Conservation (phyloP, 2,113 vertebrate genomes). For the Actenoides hombroni region DNA sequence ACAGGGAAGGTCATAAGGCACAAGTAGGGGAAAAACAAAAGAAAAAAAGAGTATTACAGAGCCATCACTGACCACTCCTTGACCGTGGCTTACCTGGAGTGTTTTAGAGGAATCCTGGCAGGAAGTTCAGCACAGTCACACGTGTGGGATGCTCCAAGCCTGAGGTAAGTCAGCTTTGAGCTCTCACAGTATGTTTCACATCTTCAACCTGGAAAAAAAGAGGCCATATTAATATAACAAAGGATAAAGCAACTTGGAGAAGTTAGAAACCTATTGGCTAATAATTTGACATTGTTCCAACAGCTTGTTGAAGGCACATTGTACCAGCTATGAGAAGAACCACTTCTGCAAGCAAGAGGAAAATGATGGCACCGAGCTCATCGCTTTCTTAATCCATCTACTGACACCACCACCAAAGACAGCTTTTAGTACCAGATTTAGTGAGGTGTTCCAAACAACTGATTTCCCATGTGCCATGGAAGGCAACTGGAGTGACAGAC, state of each 20-base stretch:
- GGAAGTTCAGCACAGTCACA: not conserved
- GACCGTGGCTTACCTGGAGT: not conserved
- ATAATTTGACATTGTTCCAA: not conserved
- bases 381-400: not conserved
- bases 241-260: not conserved
- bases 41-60: not conserved
- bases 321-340: not conserved
- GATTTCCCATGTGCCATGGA: not conserved
- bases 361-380: not conserved
- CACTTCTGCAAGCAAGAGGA: not conserved
- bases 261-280: not conserved
- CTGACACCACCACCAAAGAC: not conserved
- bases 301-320: not conserved
- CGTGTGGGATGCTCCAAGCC: not conserved
- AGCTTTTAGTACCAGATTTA: not conserved
- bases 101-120: not conserved
- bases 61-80: not conserved
- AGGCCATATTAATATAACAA: not conserved
- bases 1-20: not conserved
- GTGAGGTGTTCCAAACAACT: not conserved
- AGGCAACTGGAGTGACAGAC: not conserved
- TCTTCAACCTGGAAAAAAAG: not conserved
- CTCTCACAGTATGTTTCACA: not conserved
- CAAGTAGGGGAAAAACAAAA: not conserved
- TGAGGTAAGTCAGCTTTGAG: not conserved